Evolutionary conservation across 2,888 invertebrate genomes (phyloP).

Genomic region (Thelaira solivaga): DNA sequence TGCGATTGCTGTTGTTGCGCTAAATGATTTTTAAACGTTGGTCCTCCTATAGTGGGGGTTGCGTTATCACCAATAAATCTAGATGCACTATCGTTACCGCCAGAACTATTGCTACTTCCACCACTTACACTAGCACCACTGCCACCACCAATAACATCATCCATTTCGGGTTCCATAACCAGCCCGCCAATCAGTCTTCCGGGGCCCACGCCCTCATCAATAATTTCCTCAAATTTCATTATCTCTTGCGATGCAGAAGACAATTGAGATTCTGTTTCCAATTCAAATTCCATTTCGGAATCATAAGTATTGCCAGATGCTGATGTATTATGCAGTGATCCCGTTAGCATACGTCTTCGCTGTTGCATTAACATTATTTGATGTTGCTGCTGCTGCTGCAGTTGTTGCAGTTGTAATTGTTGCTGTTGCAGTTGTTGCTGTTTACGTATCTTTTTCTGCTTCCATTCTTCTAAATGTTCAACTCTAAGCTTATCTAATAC

Average conservation of each 20-base stretch:
- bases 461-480: slow-evolving; percentile 70
- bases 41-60: slow-evolving; percentile 9
- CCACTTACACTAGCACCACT: slow-evolving; percentile 66
- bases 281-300: slow-evolving; percentile 72
- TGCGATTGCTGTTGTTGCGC: slow-evolving; percentile 55
- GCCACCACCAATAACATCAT: slow-evolving; percentile 64
- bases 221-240: slow-evolving; percentile 74
- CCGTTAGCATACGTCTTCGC: slow-evolving; percentile 58
- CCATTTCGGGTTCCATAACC: slow-evolving; percentile 73
- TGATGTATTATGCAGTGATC: slow-evolving; percentile 28
- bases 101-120: slow-evolving; percentile 64
- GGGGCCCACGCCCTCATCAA: slow-evolving; percentile 72
- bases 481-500: slow-evolving; percentile 69
- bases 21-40: slow-evolving; percentile 61
- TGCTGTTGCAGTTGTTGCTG: slow-evolving; percentile 33
- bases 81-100: slow-evolving; percentile 57
- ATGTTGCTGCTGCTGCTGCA: slow-evolving; percentile 43
- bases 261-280: slow-evolving; percentile 71
- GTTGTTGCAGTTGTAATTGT: slow-evolving; percentile 64
- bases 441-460: slow-evolving; percentile 66
- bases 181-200: slow-evolving; percentile 72
- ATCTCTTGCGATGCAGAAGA: slow-evolving; percentile 72
- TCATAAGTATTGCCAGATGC: slow-evolving; percentile 66
- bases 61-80: slow-evolving; percentile 43
- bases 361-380: slow-evolving; percentile 62